Evolutionary conservation across 2,113 vertebrate genomes (phyloP).

Genomic region (Pithys albifrons): DNA sequence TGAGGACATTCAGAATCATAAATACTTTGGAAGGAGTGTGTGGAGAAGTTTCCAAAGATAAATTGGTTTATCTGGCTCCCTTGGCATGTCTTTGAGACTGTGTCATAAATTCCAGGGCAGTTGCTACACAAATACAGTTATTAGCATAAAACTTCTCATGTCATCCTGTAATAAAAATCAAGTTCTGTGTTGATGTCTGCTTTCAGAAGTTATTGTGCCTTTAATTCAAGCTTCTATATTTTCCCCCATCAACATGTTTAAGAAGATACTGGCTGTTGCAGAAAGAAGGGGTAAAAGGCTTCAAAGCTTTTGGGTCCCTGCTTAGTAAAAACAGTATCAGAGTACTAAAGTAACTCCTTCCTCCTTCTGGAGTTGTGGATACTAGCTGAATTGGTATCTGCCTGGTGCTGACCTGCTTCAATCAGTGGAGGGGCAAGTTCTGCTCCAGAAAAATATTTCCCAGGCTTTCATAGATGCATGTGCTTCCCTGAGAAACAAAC

Average conservation of each 20-base stretch:
- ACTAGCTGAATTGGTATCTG: not conserved
- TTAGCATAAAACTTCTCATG: not conserved
- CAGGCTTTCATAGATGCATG: not conserved
- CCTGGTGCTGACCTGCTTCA: not conserved
- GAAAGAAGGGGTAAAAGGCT: not conserved
- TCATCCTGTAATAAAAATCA: not conserved
- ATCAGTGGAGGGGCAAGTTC: not conserved
- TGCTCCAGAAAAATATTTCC: not conserved
- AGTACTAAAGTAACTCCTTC: not conserved
- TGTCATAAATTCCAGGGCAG: not conserved
- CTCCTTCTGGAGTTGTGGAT: not conserved
- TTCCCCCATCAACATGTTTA: not conserved
- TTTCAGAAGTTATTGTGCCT: not conserved
- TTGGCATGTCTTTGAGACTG: slow-evolving; percentile 5
- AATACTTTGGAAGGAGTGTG: not conserved
- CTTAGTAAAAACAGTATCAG: not conserved
- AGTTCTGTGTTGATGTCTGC: not conserved
- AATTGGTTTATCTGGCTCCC: not conserved
- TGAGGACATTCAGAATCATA: not conserved
- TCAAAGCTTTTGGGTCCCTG: not conserved
- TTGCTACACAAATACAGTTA: not conserved
- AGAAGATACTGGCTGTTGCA: not conserved
- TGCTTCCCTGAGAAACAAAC: not conserved
- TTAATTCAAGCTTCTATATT: not conserved
- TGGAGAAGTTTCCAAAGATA: not conserved